These are phyloP conservation scores for Chaetogeoica ovagalla DNA, from an alignment of 2,888 invertebrate genomes.

Conservation along the genomic window DNA sequence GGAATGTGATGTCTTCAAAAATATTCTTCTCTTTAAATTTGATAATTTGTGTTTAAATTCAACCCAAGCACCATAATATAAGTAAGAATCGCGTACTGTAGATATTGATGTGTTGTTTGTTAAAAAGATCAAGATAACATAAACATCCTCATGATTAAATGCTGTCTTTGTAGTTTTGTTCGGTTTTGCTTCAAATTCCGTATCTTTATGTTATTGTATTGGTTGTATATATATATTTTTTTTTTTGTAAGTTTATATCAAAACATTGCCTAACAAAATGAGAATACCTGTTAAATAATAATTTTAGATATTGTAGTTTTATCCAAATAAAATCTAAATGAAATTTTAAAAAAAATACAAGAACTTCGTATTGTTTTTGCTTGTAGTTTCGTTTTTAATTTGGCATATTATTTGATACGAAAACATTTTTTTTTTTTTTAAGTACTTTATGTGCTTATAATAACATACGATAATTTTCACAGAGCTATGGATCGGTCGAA, in stretches of 20 bases:
- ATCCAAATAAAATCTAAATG: background rate
- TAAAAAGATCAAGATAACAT: background rate
- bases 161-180: background rate
- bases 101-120: background rate
- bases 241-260: background rate
- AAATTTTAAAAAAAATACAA: background rate
- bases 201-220: background rate
- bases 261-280: background rate
- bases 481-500: constrained; percentile 51
- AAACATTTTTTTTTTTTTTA: background rate
- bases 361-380: background rate
- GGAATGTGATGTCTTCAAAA: too few species aligned
- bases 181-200: background rate
- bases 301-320: background rate
- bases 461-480: constrained; percentile 8
- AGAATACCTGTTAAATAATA: background rate
- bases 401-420: constrained; percentile 8
- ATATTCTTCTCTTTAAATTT: too few species aligned
- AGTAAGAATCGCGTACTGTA: too few species aligned
- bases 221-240: background rate
- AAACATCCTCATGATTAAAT: background rate
- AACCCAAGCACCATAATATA: too few species aligned
- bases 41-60: too few species aligned
- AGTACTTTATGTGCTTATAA: background rate
- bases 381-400: constrained; percentile 30